Evolutionary conservation across 2,797 vertebrate genomes (phyloP).

Genomic region (Acestrorhynchus altus): DNA sequence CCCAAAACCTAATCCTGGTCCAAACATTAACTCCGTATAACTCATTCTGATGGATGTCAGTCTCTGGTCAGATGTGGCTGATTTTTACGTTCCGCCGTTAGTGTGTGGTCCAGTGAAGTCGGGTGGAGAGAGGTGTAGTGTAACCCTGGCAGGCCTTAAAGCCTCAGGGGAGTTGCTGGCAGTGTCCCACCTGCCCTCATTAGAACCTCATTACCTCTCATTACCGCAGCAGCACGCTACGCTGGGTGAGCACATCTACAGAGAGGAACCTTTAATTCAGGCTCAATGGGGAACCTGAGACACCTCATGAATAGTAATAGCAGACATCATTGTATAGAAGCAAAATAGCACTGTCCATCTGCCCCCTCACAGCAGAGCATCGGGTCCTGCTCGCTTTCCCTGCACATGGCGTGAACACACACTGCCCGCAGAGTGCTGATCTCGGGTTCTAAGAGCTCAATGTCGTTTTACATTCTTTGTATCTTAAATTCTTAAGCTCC

Average conservation of each 20-base stretch:
- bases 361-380: conserved; percentile 61
- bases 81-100: no score
- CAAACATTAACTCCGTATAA: no score
- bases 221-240: conserved; percentile 54
- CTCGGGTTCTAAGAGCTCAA: no score
- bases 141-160: conserved; percentile 37
- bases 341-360: conserved; percentile 82
- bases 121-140: neutral
- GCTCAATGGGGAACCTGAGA: conserved; percentile 85
- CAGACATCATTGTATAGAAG: conserved; percentile 80
- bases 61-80: no score
- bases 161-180: conserved; percentile 52
- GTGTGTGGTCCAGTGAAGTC: neutral
- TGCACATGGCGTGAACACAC: neutral
- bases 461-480: no score
- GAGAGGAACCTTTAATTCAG: conserved; percentile 83
- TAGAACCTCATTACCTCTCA: conserved; percentile 59
- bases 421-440: no score
- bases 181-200: conserved; percentile 60
- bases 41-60: no score
- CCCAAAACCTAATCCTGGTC: no score
- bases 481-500: no score
- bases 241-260: conserved; percentile 63
- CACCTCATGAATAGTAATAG: conserved; percentile 84
- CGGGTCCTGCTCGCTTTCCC: conserved; percentile 40